Evolutionary conservation across 2,888 invertebrate genomes (phyloP).

Genomic region (Rhamphomyia laevipes): DNA sequence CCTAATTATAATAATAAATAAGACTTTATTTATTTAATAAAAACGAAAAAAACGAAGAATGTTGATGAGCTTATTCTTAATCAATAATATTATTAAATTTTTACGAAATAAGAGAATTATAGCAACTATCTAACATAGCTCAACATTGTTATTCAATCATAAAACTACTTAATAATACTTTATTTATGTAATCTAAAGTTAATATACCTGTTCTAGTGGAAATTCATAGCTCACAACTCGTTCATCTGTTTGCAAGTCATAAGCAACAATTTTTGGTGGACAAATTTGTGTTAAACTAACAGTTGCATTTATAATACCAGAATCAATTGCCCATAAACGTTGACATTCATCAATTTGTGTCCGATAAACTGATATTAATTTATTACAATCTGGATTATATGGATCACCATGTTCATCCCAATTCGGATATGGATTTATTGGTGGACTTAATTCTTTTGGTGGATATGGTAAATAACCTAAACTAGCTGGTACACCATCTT

Average conservation of each 20-base stretch:
- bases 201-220: constrained; percentile 45
- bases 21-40: not conserved
- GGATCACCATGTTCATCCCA: constrained; percentile 43
- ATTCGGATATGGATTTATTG: constrained; percentile 59
- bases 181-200: not conserved
- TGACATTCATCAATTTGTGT: constrained; percentile 62
- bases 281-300: constrained; percentile 56
- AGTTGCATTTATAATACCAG: constrained; percentile 61
- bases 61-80: too few species aligned
- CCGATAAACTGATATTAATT: constrained; percentile 66
- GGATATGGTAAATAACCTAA: constrained; percentile 52
- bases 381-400: constrained; percentile 44
- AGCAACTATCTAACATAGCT: too few species aligned
- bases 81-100: too few species aligned
- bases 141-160: too few species aligned
- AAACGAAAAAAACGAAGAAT: too few species aligned
- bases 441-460: constrained; percentile 47
- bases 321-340: constrained; percentile 69
- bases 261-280: constrained; percentile 60
- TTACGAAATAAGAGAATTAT: too few species aligned
- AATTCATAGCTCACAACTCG: constrained; percentile 51
- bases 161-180: not conserved
- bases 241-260: constrained; percentile 54
- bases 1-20: constrained; percentile 19
- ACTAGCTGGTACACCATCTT: constrained; percentile 61